Percentiles rank a stretch among this genome's conserved stretches.
phyloP scores from a whole-genome alignment of 2,113 vertebrate species.

The Antechinus flavipes region DNA sequence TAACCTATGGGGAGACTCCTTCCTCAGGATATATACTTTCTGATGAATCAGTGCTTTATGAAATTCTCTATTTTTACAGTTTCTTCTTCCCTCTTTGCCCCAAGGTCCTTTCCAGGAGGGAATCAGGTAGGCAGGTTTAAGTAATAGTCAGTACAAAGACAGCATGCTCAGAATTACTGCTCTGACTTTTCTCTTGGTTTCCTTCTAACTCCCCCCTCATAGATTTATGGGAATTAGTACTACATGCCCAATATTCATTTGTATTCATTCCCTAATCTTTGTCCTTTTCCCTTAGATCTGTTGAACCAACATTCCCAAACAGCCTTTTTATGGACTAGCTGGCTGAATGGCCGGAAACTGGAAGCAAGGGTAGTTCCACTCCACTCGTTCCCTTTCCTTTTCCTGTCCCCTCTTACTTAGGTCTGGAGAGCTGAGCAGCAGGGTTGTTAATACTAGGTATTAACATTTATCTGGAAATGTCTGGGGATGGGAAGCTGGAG shows the following conservation, averaged over 20 bases:
- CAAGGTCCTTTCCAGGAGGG: neutral
- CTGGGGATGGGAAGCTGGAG: neutral
- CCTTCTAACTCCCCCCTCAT: neutral
- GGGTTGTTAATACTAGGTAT: neutral
- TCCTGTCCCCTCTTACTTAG: neutral
- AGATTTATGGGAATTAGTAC: neutral
- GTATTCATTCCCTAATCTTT: neutral
- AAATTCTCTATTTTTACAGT: neutral
- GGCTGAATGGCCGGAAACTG: neutral
- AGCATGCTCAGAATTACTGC: neutral
- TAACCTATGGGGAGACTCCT: neutral
- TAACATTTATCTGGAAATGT: neutral
- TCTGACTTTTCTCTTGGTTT: neutral
- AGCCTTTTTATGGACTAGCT: neutral
- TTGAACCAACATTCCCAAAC: neutral
- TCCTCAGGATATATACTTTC: neutral
- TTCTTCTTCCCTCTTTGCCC: neutral
- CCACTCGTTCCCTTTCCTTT: neutral
- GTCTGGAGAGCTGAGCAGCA: neutral
- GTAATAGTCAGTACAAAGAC: neutral
- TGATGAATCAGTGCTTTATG: neutral
- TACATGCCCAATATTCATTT: neutral
- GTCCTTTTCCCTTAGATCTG: neutral
- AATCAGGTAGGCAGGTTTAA: neutral
- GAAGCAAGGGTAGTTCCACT: neutral